phyloP scores from a whole-genome alignment of 2,888 invertebrate genomes.

The Oxycera nigricornis region DNA sequence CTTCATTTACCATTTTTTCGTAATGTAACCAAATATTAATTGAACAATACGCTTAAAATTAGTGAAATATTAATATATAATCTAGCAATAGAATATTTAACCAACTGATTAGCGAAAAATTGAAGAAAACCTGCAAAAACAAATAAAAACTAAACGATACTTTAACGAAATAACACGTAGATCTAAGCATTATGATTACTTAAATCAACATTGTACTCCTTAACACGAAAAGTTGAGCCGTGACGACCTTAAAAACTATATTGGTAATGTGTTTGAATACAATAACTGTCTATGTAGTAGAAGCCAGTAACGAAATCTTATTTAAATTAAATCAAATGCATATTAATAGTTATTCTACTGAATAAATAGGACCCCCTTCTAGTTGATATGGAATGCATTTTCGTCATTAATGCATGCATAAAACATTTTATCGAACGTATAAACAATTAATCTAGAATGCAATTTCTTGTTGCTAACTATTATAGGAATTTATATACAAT shows the following conservation, averaged over 20 bases:
- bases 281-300: not conserved
- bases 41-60: conserved; percentile 37
- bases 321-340: not conserved
- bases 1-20: not conserved
- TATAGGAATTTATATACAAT: conserved; percentile 6
- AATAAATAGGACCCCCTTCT: not conserved
- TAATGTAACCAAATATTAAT: conserved; percentile 37
- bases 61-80: conserved; percentile 2
- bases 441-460: not conserved
- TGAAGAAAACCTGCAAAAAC: not conserved
- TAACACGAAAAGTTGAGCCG: not conserved
- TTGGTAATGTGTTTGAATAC: not conserved
- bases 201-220: not conserved
- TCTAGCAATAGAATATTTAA: not conserved
- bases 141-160: not conserved
- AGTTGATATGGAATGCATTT: not conserved
- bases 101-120: not conserved
- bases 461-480: not conserved
- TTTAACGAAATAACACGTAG: not conserved
- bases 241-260: no score
- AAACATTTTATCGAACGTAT: not conserved
- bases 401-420: not conserved
- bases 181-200: not conserved
- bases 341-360: not conserved
- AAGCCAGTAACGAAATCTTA: not conserved